Conservation (phyloP, 2,888 invertebrate species). For the Conchocele bisecta region DNA sequence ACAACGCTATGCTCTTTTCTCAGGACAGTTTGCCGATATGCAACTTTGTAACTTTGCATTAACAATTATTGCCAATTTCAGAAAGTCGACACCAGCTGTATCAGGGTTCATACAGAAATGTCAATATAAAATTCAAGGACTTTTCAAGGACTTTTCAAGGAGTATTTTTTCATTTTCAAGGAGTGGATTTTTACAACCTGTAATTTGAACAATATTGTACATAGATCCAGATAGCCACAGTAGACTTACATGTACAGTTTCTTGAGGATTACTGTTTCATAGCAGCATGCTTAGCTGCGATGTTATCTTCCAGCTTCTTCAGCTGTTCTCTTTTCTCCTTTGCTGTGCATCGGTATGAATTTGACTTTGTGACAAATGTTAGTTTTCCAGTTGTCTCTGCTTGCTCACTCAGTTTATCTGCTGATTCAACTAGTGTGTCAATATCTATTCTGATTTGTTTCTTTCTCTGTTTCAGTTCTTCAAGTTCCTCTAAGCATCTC, state of each 20-base stretch:
- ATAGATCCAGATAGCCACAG: no score
- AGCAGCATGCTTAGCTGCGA: not conserved
- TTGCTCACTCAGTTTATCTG: slow-evolving; percentile 28
- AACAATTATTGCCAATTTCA: no score
- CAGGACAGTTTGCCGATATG: no score
- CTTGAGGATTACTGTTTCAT: not conserved
- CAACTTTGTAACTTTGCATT: no score
- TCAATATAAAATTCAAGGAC: not conserved
- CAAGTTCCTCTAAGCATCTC: slow-evolving; percentile 17
- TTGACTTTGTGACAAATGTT: slow-evolving; percentile 25
- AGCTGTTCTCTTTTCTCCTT: slow-evolving; percentile 23
- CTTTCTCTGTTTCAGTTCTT: slow-evolving; percentile 21
- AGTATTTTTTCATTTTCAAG: not conserved
- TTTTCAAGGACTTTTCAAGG: slow-evolving; percentile 7
- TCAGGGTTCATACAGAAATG: slow-evolving; percentile 1
- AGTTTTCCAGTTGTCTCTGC: slow-evolving; percentile 35
- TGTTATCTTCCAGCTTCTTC: not conserved
- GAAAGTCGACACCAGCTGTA: no score
- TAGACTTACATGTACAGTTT: not conserved
- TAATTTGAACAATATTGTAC: no score
- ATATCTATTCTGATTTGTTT: slow-evolving; percentile 6
- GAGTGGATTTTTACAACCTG: not conserved
- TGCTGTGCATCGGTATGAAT: slow-evolving; percentile 15
- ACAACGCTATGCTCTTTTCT: no score
- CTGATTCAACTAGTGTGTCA: slow-evolving; percentile 5